Evolutionary conservation across 2,888 invertebrate genomes (phyloP), one percentile per base, ranked within the genome.

Genomic region (Oligia fasciuncula): DNA sequence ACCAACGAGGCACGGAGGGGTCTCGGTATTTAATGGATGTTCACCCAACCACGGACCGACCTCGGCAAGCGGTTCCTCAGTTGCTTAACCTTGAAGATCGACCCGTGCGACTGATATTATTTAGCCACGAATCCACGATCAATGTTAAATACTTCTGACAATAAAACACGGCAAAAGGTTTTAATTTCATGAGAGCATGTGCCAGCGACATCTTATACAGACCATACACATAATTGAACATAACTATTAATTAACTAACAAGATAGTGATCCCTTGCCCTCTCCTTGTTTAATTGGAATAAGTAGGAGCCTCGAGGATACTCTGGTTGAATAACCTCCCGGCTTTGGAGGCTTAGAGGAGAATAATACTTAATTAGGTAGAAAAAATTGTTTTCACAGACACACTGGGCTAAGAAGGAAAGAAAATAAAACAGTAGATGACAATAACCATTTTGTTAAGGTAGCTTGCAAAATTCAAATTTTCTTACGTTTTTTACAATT

Each of bases 191-290:
- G 8, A 11, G 4, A 40, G 57, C 11, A 65, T 75, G n/a, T 19
- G 62, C 40, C 29, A 70, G 74, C 1, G 62, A 72, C 57, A n/a
- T n/a, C n/a, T n/a, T n/a, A n/a, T n/a, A n/a, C n/a, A n/a, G n/a
- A n/a, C 40, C 13, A 23, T 63, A 78, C 19, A 80, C 70, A 68
- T 68, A 51, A 73, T 70, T 73, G 71, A 60, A 69, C 43, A 13
- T 83, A 63, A 85, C 79, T 76, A 76, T 74, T 81, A 83, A 87
- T 87, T 77, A 89, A 81, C 76, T 73, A 71, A 82, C 49, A 60
- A 73, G 72, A 70, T 77, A 87, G 87, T 84, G 67, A 80, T 80
- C 72, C 63, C 87, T 82, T 77, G 35, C 79, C 79, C 85, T 80
- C 76, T 54, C 74, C 46, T 40, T 40, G 67, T 76, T 66, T 85